Evolutionary conservation across 2,113 vertebrate species (phyloP), one percentile per base, ranked within the genome.

Genomic region (Fregetta grallaria): DNA sequence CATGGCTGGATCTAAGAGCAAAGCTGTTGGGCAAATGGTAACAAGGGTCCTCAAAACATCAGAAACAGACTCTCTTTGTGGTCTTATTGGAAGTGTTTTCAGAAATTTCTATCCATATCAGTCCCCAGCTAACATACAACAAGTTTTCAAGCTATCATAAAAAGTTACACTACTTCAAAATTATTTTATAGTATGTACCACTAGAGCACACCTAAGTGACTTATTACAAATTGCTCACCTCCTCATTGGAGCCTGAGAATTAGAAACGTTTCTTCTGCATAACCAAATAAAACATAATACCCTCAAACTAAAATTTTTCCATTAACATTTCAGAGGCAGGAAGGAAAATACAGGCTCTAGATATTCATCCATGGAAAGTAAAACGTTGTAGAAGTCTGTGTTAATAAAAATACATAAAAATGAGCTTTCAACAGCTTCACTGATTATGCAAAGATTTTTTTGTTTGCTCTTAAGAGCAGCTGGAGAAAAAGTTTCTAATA

Each of bases 131-230:
- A 73, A 86, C 63, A 62, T 30, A 56, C 1, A 86, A 3, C 4
- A 76, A 94, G 19, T 75, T 67, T 90, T 78, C 47, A 79, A 72
- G 53, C 26, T 65, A 38, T 27, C 16, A 59, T 19, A 58, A 65
- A n/a, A 93, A 82, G 13, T 71, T 52, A 55, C 0, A 0, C 0
- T 0, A n/a, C 16, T 66, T 49, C 13, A 4, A 79, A 87, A 42
- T 45, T 40, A 53, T 53, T 65, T 80, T 27, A 30, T 5, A 52
- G 19, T 12, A 82, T 7, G 6, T 25, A 66, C 17, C 32, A 47
- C 13, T 34, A 29, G 14, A 89, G 45, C 18, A 47, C 32, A 78
- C 23, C 8, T 38, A 65, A 22, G 3, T 67, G 34, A 94, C 67
- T 27, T 61, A 34, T 6, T 82, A 58, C 36, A 79, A 86, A 70